A percentile compares a stretch with the other conserved stretches of the same genome.
phyloP scores from a whole-genome alignment of 2,888 invertebrate genomes.

The Chrysotoxum bicinctum region DNA sequence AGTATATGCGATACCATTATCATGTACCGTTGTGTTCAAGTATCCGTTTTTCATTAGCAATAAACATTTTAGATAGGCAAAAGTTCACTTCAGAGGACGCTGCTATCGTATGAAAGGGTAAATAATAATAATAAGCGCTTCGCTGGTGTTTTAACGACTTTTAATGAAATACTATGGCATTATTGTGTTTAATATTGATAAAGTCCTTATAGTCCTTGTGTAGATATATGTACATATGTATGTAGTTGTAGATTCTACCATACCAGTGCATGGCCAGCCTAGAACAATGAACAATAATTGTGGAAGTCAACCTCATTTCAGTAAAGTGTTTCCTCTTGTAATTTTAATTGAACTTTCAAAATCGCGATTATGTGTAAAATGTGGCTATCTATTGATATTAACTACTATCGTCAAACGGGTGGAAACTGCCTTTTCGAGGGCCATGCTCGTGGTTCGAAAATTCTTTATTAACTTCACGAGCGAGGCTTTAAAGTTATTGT shows the following conservation, averaged over 20 bases:
- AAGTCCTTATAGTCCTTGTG: background rate
- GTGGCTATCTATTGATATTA: conserved; percentile 13
- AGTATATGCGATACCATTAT: conserved; percentile 29
- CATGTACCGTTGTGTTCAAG: conserved; percentile 36
- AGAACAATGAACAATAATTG: background rate
- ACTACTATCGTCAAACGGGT: background rate
- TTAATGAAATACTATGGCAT: conserved; percentile 37
- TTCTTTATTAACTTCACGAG: background rate
- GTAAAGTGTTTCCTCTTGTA: conserved; percentile 27
- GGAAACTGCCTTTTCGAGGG: background rate
- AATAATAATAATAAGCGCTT: conserved; percentile 39
- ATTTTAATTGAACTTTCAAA: conserved; percentile 31
- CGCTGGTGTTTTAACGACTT: conserved; percentile 38
- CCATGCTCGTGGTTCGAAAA: background rate
- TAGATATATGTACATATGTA: background rate
- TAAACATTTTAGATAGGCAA: conserved; percentile 32
- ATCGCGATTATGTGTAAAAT: background rate
- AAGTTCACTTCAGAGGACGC: conserved; percentile 8
- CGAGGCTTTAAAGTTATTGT: background rate
- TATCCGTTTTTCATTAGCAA: conserved; percentile 54
- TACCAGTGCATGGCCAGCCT: background rate
- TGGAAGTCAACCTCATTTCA: conserved; percentile 7
- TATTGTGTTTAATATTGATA: conserved; percentile 24
- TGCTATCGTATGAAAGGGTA: conserved; percentile 20
- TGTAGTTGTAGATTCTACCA: background rate